phyloP scores from a whole-genome alignment of 2,113 vertebrate species.

The Thunnus maccoyii region DNA sequence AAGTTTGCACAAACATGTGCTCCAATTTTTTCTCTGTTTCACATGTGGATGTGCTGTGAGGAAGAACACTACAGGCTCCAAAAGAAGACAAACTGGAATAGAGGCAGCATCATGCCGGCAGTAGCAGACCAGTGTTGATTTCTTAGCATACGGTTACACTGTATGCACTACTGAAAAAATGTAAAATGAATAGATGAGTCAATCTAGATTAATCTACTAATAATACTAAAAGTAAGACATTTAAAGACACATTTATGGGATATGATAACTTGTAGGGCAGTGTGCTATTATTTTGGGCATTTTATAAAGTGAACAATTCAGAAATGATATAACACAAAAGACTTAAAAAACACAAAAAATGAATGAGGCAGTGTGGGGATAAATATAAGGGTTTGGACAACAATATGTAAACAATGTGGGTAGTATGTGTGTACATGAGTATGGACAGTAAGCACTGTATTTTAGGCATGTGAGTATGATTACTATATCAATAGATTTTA shows the following conservation, averaged over 20 bases:
- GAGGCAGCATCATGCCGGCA: background rate
- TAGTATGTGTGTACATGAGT: background rate
- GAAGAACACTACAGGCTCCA: conserved; percentile 6
- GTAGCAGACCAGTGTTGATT: background rate
- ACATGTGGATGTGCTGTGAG: conserved; percentile 43
- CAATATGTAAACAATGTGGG: too few species aligned
- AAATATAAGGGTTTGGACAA: too few species aligned
- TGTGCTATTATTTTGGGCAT: background rate
- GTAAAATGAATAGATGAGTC: background rate
- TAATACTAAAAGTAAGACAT: too few species aligned
- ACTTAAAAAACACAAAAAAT: background rate
- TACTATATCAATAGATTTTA: background rate
- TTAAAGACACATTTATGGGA: background rate
- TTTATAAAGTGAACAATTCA: background rate
- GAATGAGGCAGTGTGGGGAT: background rate
- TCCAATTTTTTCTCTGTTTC: conserved; percentile 25
- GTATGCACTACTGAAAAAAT: too few species aligned
- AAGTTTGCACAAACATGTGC: conserved; percentile 49
- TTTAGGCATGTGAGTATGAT: background rate
- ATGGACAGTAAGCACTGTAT: background rate
- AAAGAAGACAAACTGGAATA: conserved; percentile 13
- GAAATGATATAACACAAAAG: background rate
- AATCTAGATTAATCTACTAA: background rate
- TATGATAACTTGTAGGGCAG: background rate
- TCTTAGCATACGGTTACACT: background rate